Evolutionary conservation across 2,797 vertebrate genomes (phyloP), one percentile per base, ranked within the genome.

Genomic region (Eulemur coronatus): DNA sequence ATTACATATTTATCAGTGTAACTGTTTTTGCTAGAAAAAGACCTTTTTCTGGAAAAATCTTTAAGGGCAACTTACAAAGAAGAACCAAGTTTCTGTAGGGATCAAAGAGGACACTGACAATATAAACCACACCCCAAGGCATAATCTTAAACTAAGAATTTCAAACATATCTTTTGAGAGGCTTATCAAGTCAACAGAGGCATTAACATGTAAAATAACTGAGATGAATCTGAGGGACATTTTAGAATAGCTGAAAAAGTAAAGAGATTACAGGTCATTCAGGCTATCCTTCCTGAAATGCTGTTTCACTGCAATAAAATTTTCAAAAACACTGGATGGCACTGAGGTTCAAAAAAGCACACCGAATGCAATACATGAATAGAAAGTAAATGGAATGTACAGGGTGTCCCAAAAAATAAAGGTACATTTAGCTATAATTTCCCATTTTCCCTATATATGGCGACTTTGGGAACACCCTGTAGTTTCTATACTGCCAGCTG

Each of bases 11-110:
- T 93, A 93, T 55, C 20, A 84, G 15, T 67, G 46, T n/a, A 82
- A 26, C 17, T 35, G 10, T 33, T 70, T 88, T 73, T 46, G 20
- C 76, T 81, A 92, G 22, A 84, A 86, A 35, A 17, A 76, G 4
- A 76, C 7, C 30, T 41, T 85, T 48, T 72, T 69, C 41, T 26
- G 4, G 26, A 84, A 93, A 38, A 84, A 86, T 82, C 30, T 46
- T 69, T 93, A 72, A 55, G 9, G n/a, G 38, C 61, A 97, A 80
- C n/a, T 86, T 70, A 84, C 4, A 94, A 67, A 96, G n/a, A 81
- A 96, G 92, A n/a, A 41, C 14, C 4, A 94, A 3, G 7, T 61
- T 50, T 38, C 30, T 70, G 7, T 11, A 93, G 22, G 50, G 76
- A 59, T 86, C 30, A 82, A 84, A 84, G 35, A 96, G 10, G 43